Evolutionary conservation across 2,888 invertebrate genomes (phyloP).

Genomic region (Drosophila neonasuta): DNA sequence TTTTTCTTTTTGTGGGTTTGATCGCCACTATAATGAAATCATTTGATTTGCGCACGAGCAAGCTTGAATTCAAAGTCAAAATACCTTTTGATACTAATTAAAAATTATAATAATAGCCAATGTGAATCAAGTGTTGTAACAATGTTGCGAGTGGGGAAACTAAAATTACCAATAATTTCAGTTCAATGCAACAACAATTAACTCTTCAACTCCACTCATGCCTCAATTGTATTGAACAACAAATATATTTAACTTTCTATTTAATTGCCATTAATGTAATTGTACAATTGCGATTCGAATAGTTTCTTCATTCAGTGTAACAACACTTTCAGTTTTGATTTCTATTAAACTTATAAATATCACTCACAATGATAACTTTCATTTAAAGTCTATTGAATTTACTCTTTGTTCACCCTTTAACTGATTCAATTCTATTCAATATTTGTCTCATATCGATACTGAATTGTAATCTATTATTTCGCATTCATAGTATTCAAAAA

Average conservation of each 20-base stretch:
- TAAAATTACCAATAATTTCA: slow-evolving; percentile 6
- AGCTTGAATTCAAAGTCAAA: slow-evolving; percentile 18
- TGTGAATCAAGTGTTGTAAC: slow-evolving; percentile 17
- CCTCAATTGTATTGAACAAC: slow-evolving; percentile 9
- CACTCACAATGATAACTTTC: slow-evolving; percentile 32
- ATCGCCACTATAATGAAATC: slow-evolving; percentile 50
- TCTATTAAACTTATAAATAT: slow-evolving; percentile 8
- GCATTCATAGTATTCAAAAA: too few relatives aligned
- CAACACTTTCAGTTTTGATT: slow-evolving; percentile 15
- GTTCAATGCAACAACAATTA: slow-evolving; percentile 6
- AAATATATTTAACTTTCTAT: slow-evolving; percentile 7
- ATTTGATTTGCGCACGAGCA: slow-evolving; percentile 48
- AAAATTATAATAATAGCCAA: slow-evolving; percentile 28
- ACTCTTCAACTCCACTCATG: slow-evolving; percentile 3
- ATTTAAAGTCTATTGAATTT: slow-evolving; percentile 1
- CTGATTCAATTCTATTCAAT: not conserved
- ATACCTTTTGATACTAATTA: slow-evolving; percentile 19
- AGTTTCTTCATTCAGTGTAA: slow-evolving; percentile 11
- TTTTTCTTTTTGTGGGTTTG: slow-evolving; percentile 20
- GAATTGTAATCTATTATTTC: not conserved
- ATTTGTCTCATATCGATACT: not conserved
- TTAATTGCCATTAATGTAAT: slow-evolving; percentile 14
- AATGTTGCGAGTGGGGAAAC: slow-evolving; percentile 26
- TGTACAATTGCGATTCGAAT: slow-evolving; percentile 8
- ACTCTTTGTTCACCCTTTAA: not conserved